Conservation (phyloP, 2,888 invertebrate genomes). For the Monopis laevigella region DNA sequence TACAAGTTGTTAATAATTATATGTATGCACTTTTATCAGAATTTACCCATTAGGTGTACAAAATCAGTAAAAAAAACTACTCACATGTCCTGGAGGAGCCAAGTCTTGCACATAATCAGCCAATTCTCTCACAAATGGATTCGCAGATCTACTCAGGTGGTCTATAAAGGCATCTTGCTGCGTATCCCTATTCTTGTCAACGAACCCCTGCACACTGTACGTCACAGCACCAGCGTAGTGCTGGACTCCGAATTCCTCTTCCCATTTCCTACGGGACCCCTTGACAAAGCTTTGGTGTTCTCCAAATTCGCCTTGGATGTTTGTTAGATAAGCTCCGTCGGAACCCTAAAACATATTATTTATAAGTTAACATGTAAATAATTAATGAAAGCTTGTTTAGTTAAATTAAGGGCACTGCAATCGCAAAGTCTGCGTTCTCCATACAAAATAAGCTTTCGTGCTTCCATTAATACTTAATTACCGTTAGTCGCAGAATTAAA, state of each 20-base stretch:
- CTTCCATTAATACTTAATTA: no score
- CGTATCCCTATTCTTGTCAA: slow-evolving; percentile 92
- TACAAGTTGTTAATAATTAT: no score
- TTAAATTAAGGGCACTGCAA: no score
- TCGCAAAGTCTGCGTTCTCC: no score
- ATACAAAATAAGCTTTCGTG: no score
- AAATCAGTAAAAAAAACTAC: no score
- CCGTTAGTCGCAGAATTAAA: no score
- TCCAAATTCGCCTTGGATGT: slow-evolving; percentile 89
- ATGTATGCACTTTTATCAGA: no score
- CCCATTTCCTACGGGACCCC: slow-evolving; percentile 88
- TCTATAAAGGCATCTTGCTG: slow-evolving; percentile 94
- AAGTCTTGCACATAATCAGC: slow-evolving; percentile 63
- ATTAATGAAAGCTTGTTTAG: no score
- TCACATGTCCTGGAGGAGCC: slow-evolving; percentile 73
- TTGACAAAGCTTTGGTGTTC: slow-evolving; percentile 85
- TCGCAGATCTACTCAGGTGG: slow-evolving; percentile 83
- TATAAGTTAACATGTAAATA: no score
- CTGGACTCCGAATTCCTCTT: slow-evolving; percentile 87
- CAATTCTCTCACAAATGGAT: slow-evolving; percentile 83
- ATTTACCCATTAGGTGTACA: no score
- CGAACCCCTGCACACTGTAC: slow-evolving; percentile 82
- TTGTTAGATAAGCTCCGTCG: slow-evolving; percentile 87
- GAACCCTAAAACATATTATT: slow-evolving; percentile 80
- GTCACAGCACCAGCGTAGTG: slow-evolving; percentile 93